phyloP scores from a whole-genome alignment of 2,113 vertebrate species.

The Sigmodon hispidus region DNA sequence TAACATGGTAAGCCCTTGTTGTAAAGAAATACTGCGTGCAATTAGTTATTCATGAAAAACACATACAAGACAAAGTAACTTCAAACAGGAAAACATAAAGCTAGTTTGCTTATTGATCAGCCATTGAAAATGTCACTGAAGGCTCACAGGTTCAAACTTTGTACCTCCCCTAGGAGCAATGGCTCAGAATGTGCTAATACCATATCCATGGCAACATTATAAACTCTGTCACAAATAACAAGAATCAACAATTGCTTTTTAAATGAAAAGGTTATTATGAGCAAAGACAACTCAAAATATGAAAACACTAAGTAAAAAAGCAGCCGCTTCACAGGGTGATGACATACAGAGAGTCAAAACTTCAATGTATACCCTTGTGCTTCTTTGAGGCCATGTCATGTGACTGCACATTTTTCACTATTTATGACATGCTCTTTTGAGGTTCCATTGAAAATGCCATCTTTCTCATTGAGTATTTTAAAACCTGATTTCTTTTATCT shows the following conservation, averaged over 20 bases:
- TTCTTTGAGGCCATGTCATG: accelerated
- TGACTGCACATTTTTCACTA: accelerated
- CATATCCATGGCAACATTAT: accelerated
- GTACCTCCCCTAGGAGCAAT: accelerated
- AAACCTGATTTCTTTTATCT: neutral
- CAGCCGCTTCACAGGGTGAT: neutral
- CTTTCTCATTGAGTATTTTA: neutral
- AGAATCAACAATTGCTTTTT: neutral
- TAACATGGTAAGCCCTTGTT: neutral
- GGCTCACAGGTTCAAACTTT: accelerated
- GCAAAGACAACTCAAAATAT: neutral
- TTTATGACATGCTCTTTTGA: accelerated
- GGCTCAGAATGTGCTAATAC: accelerated
- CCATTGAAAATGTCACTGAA: neutral
- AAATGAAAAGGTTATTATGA: neutral
- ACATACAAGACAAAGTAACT: neutral
- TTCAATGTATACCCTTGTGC: too few relatives aligned
- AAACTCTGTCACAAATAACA: neutral
- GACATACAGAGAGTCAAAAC: accelerated
- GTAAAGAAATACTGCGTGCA: neutral
- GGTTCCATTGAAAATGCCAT: neutral
- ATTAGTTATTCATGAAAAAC: neutral
- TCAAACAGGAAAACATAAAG: neutral
- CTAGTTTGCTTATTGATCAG: accelerated
- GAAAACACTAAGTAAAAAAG: neutral